A percentile compares a stretch with the other conserved stretches of the same genome.
Evolutionary conservation across 1,140 invertebrate genomes (phyloP).

Genomic region (Subanguina moxae): DNA sequence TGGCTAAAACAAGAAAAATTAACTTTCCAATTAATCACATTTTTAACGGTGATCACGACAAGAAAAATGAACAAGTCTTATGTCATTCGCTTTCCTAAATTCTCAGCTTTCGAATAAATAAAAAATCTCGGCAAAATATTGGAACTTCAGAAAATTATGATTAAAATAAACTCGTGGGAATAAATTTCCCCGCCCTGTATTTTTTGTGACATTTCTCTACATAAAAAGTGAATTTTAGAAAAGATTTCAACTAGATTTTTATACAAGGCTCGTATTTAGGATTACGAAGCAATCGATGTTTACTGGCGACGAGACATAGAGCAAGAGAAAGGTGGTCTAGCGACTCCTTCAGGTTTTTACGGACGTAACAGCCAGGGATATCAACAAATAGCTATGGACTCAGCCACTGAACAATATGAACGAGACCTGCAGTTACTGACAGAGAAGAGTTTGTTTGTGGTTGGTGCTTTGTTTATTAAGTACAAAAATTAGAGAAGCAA

Average conservation of each 20-base stretch:
- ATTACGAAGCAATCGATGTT: constrained; percentile 55
- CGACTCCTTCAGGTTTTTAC: constrained; percentile 1
- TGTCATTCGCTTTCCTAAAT: no score
- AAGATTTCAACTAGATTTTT: background rate
- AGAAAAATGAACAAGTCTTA: no score
- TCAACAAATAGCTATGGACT: constrained; percentile 7
- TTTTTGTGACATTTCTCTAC: background rate
- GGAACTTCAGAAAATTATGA: no score
- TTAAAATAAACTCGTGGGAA: no score
- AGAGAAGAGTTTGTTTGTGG: constrained; percentile 47
- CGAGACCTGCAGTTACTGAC: constrained; percentile 55
- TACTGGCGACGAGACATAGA: constrained; percentile 56
- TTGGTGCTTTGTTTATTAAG: constrained; percentile 34
- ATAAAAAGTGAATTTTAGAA: constrained; percentile 5
- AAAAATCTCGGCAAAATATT: no score
- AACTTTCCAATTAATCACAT: no score
- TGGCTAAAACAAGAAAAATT: no score
- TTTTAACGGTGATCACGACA: no score
- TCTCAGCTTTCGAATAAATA: no score
- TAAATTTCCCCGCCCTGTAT: no score
- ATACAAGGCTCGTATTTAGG: no score
- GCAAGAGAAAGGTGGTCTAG: constrained; percentile 42
- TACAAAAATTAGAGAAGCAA: constrained; percentile 10
- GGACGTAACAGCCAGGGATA: background rate
- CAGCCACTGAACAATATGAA: constrained; percentile 40